Evolutionary conservation across 2,113 vertebrate genomes (phyloP).

Genomic region (Tenebrosternarchus preto): DNA sequence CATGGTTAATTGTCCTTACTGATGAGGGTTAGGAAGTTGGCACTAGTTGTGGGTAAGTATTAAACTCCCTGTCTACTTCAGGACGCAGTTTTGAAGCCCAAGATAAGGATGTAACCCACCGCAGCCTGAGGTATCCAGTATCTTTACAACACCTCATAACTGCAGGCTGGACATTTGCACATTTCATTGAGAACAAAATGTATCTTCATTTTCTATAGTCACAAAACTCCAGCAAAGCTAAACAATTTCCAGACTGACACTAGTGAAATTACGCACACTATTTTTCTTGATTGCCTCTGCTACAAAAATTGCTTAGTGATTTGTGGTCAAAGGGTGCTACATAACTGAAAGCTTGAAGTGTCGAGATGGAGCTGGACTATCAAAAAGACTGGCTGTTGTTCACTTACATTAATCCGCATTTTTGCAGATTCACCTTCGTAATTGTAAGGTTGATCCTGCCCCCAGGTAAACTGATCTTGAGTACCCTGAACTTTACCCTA

Average conservation of each 20-base stretch:
- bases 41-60: neutral
- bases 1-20: neutral
- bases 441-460: conserved; percentile 1
- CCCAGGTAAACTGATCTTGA: neutral
- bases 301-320: conserved; percentile 44
- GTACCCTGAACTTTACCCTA: neutral
- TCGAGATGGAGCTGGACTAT: conserved; percentile 27
- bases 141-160: neutral
- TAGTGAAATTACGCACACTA: conserved; percentile 29
- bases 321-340: conserved; percentile 44
- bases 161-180: neutral
- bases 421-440: neutral
- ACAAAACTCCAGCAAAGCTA: conserved; percentile 4
- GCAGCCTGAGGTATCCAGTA: neutral
- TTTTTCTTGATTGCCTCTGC: conserved; percentile 10
- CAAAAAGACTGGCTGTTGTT: conserved; percentile 29
- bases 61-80: neutral
- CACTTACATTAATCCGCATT: conserved; percentile 35
- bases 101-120: neutral
- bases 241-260: conserved; percentile 15
- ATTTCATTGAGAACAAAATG: neutral
- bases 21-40: neutral
- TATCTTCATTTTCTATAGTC: conserved; percentile 9
- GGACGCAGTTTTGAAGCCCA: neutral
- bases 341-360: conserved; percentile 34